Evolutionary conservation across 2,888 invertebrate species (phyloP), one percentile per base, ranked within the genome.

Genomic region (Dusona sp.): DNA sequence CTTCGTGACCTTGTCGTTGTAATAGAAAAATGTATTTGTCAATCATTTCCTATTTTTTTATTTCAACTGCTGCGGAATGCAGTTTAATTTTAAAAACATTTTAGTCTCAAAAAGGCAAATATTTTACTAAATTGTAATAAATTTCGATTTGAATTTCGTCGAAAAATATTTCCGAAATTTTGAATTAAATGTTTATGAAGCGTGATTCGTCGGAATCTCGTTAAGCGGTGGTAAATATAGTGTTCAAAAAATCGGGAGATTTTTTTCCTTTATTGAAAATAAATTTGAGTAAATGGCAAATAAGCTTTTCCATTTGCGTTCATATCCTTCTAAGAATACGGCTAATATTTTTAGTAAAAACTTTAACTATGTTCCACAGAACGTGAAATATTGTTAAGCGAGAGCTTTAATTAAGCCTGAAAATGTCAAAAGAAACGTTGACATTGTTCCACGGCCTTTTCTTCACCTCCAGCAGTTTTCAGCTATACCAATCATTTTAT

Each of bases 401-500:
- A 33, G 36, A 73, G 70, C 7, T 48, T 25, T 19, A 74, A 74
- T 74, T 74, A 64, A 64, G 45, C 4, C 42, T 42, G 75, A 61
- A 64, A 64, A 64, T 25, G 42, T 42, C 38, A 33, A 51, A 57
- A 42, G n/a, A 54, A 22, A 61, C 29, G 61, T 25, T 38, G 74
- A 51, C 22, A 57, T 16, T 67, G 67, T 64, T 38, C 65, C 25
- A 25, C 42, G 16, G 45, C 13, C 57, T 64, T 74, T 67, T 65
- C n/a, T 51, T 54, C 25, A 42, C 38, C 54, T 42, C 11, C 42
- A 61, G 68, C 74, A 38, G 48, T 79, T 61, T 33, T 57, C 16
- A 54, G 33, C 38, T 25, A 25, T 65, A 68, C 45, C 65, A 67
- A 83, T 70, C 64, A 79, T 83, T 61, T 73, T 73, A 45, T 45